Percentiles rank a stretch among this genome's conserved stretches.
These are phyloP conservation scores for Philereme transversata DNA, from an alignment of 2,888 invertebrate species.

Conservation along the genomic window DNA sequence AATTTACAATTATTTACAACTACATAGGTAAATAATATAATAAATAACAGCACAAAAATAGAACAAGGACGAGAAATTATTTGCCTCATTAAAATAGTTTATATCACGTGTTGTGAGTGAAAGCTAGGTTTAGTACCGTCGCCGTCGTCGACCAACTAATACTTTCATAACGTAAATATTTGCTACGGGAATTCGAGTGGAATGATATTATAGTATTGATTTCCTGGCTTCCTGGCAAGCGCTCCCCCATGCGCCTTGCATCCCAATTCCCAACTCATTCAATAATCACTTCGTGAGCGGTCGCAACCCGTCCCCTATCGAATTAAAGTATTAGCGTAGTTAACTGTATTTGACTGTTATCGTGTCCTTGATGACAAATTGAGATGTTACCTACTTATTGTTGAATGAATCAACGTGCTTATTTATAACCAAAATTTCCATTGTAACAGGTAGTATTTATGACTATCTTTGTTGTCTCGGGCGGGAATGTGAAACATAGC, in stretches of 20 bases:
- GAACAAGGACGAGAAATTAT: conserved; percentile 1
- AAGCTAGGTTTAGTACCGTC: not conserved
- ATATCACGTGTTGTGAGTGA: not conserved
- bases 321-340: conserved; percentile 14
- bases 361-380: not conserved
- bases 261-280: conserved; percentile 51
- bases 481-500: not conserved
- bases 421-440: not conserved
- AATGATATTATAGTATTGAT: conserved; percentile 58
- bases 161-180: not conserved
- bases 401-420: conserved; percentile 4
- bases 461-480: no score
- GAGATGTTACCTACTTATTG: not conserved
- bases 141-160: not conserved
- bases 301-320: conserved; percentile 12
- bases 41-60: not conserved
- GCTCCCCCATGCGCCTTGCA: conserved; percentile 62
- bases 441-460: not conserved
- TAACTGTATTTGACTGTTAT: not conserved
- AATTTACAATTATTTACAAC: not conserved
- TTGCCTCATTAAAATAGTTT: conserved; percentile 1
- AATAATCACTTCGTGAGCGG: conserved; percentile 29
- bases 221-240: conserved; percentile 62
- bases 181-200: conserved; percentile 22
- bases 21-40: not conserved